Conservation (phyloP, 2,797 vertebrate genomes). For the Miichthys miiuy region DNA sequence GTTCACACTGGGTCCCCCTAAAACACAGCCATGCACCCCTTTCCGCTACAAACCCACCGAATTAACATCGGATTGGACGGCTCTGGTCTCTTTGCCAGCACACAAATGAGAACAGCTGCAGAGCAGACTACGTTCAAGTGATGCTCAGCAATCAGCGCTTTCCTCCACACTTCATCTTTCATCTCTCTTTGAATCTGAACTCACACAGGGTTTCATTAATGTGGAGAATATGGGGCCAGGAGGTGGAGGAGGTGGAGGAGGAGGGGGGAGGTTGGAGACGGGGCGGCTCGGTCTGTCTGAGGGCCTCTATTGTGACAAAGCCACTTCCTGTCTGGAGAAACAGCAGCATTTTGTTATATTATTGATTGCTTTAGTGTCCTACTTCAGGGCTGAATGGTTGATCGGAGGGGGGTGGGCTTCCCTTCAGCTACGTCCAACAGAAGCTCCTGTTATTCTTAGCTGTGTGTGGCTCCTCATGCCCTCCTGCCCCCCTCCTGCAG, state of each 20-base stretch:
- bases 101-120: slow-evolving; percentile 67
- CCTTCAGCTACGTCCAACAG: slow-evolving; percentile 44
- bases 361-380: slow-evolving; percentile 79
- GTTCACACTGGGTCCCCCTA: slow-evolving; percentile 53
- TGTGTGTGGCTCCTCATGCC: slow-evolving; percentile 29
- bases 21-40: slow-evolving; percentile 28
- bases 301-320: slow-evolving; percentile 50
- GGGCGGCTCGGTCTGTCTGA: slow-evolving; percentile 44
- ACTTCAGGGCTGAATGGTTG: slow-evolving; percentile 59
- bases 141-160: slow-evolving; percentile 50
- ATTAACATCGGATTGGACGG: no score
- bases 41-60: no score
- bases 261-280: slow-evolving; percentile 21
- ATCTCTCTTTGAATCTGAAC: slow-evolving; percentile 32
- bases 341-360: slow-evolving; percentile 60
- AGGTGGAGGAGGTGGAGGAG: not conserved
- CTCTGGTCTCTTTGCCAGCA: slow-evolving; percentile 36
- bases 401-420: slow-evolving; percentile 38
- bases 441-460: slow-evolving; percentile 68
- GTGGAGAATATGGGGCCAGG: not conserved
- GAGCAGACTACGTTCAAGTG: slow-evolving; percentile 48
- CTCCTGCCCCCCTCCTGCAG: slow-evolving; percentile 6
- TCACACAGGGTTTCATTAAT: slow-evolving; percentile 9
- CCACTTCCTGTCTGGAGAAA: slow-evolving; percentile 70
- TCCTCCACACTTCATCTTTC: slow-evolving; percentile 26